Conservation (phyloP, 2,113 vertebrate genomes). For the Pituophis catenifer region DNA sequence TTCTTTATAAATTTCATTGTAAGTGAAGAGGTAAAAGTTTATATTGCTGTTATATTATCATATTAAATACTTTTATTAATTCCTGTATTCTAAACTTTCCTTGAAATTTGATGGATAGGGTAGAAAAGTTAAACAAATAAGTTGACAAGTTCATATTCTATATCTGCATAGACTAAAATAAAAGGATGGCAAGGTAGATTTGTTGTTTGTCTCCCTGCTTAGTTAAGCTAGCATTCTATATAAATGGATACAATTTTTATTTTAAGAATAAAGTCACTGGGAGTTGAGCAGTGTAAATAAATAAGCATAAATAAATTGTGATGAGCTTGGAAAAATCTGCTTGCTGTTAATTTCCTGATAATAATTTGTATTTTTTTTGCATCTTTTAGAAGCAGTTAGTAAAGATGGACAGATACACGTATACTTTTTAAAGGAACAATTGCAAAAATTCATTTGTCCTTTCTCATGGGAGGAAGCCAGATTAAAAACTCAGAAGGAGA, state of each 20-base stretch:
- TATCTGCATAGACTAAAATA: background rate
- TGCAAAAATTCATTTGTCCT: constrained; percentile 77
- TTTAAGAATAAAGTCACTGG: background rate
- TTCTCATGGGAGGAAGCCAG: constrained; percentile 79
- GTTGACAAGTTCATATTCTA: too few relatives aligned
- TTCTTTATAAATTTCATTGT: background rate
- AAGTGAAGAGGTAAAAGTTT: background rate
- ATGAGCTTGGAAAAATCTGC: background rate
- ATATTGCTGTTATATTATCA: background rate
- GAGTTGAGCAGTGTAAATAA: background rate
- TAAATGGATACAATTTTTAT: background rate
- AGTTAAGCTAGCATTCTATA: background rate
- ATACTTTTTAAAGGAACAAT: constrained; percentile 78
- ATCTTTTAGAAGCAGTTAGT: constrained; percentile 78
- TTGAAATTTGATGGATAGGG: background rate
- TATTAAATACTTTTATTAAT: background rate
- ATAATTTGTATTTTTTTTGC: constrained; percentile 18
- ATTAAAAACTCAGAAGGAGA: constrained; percentile 73
- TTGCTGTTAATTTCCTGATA: background rate
- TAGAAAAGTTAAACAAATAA: background rate
- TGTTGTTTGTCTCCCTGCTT: background rate
- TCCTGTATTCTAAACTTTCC: background rate
- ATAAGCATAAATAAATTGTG: background rate
- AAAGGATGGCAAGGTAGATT: background rate
- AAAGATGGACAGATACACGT: constrained; percentile 84